Evolutionary conservation across 2,888 invertebrate species (phyloP).

Genomic region (Augochlorella aurata): DNA sequence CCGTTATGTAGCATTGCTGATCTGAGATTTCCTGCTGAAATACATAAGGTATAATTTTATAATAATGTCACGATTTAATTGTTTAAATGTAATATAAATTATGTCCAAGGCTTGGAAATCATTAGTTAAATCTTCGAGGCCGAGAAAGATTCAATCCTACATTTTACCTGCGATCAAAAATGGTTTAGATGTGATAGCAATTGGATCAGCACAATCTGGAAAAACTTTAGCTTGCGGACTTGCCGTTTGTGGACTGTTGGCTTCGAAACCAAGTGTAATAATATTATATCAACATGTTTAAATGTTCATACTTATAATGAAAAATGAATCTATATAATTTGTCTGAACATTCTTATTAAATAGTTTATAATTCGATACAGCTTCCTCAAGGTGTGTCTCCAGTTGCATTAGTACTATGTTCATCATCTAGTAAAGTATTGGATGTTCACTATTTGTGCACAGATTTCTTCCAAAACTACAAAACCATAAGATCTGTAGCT

Average conservation of each 20-base stretch:
- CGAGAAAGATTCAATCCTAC: constrained; percentile 84
- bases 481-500: constrained; percentile 67
- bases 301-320: neutral
- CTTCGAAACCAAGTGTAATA: constrained; percentile 45
- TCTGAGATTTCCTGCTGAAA: constrained; percentile 67
- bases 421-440: constrained; percentile 79
- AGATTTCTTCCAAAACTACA: constrained; percentile 61
- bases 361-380: constrained; percentile 29
- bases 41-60: constrained; percentile 66
- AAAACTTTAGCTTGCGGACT: constrained; percentile 89
- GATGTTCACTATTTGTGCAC: constrained; percentile 62
- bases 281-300: constrained; percentile 8
- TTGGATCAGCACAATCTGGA: constrained; percentile 85
- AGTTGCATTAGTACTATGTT: constrained; percentile 86
- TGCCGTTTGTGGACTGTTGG: constrained; percentile 85
- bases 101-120: constrained; percentile 55
- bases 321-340: neutral
- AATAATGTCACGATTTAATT: constrained; percentile 1
- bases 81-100: neutral
- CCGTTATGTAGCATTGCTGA: constrained; percentile 68
- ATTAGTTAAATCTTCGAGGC: constrained; percentile 37
- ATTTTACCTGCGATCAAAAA: constrained; percentile 88
- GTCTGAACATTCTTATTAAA: neutral
- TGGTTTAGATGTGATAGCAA: constrained; percentile 86
- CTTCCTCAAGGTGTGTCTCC: constrained; percentile 80